phyloP scores from a whole-genome alignment of 1,140 invertebrate genomes.

The Oppia nitens region DNA sequence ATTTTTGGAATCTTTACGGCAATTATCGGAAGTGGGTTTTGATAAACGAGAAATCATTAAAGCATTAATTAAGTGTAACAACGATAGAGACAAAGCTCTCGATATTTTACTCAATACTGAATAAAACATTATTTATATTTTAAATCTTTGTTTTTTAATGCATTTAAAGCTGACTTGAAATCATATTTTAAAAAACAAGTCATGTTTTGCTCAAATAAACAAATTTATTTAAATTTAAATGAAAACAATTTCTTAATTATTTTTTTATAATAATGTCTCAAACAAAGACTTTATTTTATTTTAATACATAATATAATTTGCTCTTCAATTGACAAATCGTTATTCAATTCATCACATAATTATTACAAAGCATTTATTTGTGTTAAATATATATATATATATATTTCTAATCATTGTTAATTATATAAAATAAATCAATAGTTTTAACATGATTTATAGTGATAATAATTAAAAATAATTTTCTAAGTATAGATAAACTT shows the following conservation, averaged over 20 bases:
- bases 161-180: not conserved
- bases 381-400: not conserved
- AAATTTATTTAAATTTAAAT: not conserved
- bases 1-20: constrained; percentile 39
- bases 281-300: not conserved
- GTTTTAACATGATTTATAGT: no score
- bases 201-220: not conserved
- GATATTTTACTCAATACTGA: constrained; percentile 32
- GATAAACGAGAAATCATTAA: constrained; percentile 50
- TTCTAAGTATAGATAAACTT: not conserved
- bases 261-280: not conserved
- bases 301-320: not conserved
- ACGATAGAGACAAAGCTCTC: constrained; percentile 67
- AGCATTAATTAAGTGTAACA: constrained; percentile 53
- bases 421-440: no score
- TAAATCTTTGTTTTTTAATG: not conserved
- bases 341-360: not conserved
- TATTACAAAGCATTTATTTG: not conserved
- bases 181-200: not conserved
- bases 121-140: not conserved
- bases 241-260: not conserved
- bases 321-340: not conserved
- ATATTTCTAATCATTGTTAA: no score
- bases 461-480: no score
- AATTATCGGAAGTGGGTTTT: constrained; percentile 65